A percentile compares a stretch with the other conserved stretches of the same genome.
phyloP scores from a whole-genome alignment of 2,113 vertebrate genomes.

The Halichoerus grypus region DNA sequence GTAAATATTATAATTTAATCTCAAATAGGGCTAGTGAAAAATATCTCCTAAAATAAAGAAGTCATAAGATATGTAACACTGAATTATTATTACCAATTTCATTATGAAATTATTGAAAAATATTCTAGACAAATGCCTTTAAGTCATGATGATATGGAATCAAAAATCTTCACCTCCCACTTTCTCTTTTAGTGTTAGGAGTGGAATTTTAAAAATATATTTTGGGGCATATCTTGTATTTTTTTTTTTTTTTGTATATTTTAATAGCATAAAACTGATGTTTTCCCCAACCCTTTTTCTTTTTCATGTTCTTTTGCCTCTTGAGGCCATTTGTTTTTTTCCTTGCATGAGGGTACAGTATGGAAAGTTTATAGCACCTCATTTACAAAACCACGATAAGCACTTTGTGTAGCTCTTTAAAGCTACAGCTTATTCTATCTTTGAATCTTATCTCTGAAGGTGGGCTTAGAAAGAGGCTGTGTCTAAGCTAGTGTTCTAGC shows the following conservation, averaged over 20 bases:
- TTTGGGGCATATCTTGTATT: not conserved
- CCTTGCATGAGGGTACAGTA: not conserved
- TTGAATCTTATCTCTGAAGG: not conserved
- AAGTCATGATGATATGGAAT: not conserved
- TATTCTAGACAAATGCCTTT: not conserved
- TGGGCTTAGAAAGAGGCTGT: not conserved
- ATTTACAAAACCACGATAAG: not conserved
- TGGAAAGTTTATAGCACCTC: not conserved
- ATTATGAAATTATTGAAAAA: constrained; percentile 19
- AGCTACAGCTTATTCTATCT: not conserved
- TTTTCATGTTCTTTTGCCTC: not conserved
- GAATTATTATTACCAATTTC: not conserved
- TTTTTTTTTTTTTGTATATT: not conserved
- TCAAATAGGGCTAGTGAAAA: constrained; percentile 10
- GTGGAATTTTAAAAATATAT: not conserved
- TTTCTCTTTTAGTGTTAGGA: constrained; percentile 27
- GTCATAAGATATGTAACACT: not conserved
- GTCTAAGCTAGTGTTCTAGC: not conserved
- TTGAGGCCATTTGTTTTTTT: not conserved
- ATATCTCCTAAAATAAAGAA: not conserved
- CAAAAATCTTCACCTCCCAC: not conserved
- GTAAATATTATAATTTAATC: not conserved
- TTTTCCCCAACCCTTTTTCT: not conserved
- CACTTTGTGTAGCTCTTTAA: not conserved
- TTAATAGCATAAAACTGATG: not conserved